These are phyloP conservation scores for Aulostomus chinensis DNA, from an alignment of 2,797 vertebrate species.

Conservation along the genomic window DNA sequence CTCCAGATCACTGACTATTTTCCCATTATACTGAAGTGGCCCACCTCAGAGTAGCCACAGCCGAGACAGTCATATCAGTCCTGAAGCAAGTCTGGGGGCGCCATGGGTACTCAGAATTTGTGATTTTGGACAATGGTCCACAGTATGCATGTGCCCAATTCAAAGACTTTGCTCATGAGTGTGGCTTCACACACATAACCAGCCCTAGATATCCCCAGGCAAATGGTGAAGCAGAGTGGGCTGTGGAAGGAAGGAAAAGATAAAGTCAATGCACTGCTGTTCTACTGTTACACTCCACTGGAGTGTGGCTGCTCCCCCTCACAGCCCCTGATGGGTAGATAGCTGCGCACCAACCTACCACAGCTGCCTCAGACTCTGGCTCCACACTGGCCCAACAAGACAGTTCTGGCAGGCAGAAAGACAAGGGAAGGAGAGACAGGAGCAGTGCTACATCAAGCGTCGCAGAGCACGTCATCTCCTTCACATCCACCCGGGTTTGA, in stretches of 20 bases:
- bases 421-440: neutral
- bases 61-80: neutral
- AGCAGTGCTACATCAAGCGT: neutral
- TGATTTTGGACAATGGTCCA: neutral
- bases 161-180: neutral
- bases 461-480: constrained; percentile 6
- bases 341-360: constrained; percentile 10
- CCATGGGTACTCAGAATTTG: neutral
- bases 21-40: constrained; percentile 17
- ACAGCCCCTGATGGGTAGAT: constrained; percentile 27
- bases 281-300: constrained; percentile 13
- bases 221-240: neutral
- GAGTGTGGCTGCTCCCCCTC: constrained; percentile 16
- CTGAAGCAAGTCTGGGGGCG: neutral
- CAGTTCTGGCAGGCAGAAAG: constrained; percentile 3
- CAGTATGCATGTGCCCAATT: neutral
- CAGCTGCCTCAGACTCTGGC: constrained; percentile 1
- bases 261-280: constrained; percentile 6
- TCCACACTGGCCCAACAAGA: constrained; percentile 3
- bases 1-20: constrained; percentile 16
- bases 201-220: neutral
- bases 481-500: neutral
- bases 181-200: neutral
- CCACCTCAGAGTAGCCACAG: neutral
- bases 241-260: constrained; percentile 15